Evolutionary conservation across 2,113 vertebrate species (phyloP), one percentile per base, ranked within the genome.

Genomic region (Nothocercus julius): DNA sequence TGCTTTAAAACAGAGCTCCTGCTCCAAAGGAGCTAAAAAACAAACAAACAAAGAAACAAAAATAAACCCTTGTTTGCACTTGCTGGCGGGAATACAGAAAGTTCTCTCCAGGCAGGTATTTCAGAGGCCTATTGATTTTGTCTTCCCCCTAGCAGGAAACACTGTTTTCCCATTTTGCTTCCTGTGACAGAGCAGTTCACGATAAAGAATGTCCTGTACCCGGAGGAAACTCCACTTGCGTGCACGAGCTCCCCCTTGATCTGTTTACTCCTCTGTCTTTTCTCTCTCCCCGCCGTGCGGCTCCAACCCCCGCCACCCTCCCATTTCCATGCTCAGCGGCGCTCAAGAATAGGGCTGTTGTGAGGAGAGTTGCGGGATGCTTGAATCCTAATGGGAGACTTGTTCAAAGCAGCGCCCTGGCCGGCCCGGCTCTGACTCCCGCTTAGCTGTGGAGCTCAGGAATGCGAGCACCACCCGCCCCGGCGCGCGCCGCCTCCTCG

Each of bases 401-500:
- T 94, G 89, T 94, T 94, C 86, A 93, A 93, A 97, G 95, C 38
- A 96, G 88, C 47, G 89, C 87, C 93, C 92, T 92, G n/a, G 81
- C 97, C 97, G 97, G 91, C 82, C 15, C 63, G 96, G 93, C 96
- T 74, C 84, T 96, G 97, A 95, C 95, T 97, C 95, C 88, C 96
- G 92, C 97, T 97, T 95, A 97, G 96, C 97, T 96, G 95, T 96
- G 85, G 96, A 21, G 86, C 40, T 97, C 93, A 98, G 97, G 97
- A 98, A 98, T 98, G 97, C 95, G 96, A 93, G 85, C 95, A 97
- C 97, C 97, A 96, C 97, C 96, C 97, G 98, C 95, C 95, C 96
- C 89, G 83, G 91, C 88, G 96, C 85, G 64, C 95, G 68, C 94
- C 95, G 96, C 95, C 89, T 98, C 98, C 98, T 97, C 94, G 75